A percentile compares a stretch with the other conserved stretches of the same genome.
These are phyloP conservation scores for Isichthys henryi DNA, from an alignment of 2,113 vertebrate genomes.

Conservation along the genomic window DNA sequence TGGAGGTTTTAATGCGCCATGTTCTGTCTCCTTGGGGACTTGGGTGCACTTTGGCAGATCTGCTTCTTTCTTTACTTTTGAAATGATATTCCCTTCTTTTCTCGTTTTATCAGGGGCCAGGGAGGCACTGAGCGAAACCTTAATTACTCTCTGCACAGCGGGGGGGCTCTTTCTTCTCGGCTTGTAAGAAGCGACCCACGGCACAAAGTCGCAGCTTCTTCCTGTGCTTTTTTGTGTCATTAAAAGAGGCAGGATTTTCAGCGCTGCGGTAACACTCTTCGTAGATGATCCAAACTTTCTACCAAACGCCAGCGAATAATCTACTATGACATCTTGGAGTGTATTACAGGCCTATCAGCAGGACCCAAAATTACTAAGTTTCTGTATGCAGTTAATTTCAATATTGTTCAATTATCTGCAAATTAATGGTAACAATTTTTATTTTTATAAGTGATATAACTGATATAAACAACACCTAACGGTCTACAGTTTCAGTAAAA, in stretches of 20 bases:
- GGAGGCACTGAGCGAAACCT: constrained; percentile 49
- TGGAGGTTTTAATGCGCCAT: background rate
- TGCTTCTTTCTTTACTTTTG: constrained; percentile 29
- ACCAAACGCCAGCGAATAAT: background rate
- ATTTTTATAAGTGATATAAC: background rate
- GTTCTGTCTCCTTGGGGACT: constrained; percentile 7
- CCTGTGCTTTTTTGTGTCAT: constrained; percentile 1
- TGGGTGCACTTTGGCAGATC: constrained; percentile 5
- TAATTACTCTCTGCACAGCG: constrained; percentile 56
- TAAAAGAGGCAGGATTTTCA: background rate
- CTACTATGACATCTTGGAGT: background rate
- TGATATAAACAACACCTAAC: background rate
- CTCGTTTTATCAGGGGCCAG: constrained; percentile 37
- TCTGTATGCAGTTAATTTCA: background rate
- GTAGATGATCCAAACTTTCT: background rate
- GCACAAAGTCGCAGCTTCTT: background rate
- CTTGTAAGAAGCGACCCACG: constrained; percentile 33
- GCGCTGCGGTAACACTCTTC: background rate
- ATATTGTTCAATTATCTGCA: background rate
- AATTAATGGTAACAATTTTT: background rate
- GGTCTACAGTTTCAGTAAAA: background rate
- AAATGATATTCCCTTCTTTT: constrained; percentile 23
- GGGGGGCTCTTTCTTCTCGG: constrained; percentile 48
- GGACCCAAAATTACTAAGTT: background rate
- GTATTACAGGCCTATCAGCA: background rate